Percentiles rank a stretch among this genome's conserved stretches.
Conservation (phyloP, 2,888 invertebrate species). For the Yponomeuta cagnagella region DNA sequence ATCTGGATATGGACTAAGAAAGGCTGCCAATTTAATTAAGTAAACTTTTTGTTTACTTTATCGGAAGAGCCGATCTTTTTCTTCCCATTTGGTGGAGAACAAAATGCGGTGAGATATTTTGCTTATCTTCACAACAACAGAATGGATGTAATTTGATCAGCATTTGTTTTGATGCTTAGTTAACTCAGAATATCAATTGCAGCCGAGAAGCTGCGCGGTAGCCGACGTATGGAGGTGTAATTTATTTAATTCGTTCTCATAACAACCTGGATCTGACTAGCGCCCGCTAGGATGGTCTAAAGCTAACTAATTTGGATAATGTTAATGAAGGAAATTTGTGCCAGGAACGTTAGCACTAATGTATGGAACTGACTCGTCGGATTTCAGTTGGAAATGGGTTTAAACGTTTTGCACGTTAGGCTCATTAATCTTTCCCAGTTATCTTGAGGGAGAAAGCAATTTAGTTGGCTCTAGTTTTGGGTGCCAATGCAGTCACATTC, state of each 20-base stretch:
- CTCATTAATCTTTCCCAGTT: slow-evolving; percentile 73
- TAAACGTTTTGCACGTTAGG: slow-evolving; percentile 74
- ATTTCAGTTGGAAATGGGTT: slow-evolving; percentile 72
- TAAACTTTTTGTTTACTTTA: not conserved
- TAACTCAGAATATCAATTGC: slow-evolving; percentile 17
- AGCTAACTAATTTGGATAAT: slow-evolving; percentile 72
- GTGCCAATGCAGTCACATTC: slow-evolving; percentile 15
- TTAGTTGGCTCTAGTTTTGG: slow-evolving; percentile 27
- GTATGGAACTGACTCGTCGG: slow-evolving; percentile 75
- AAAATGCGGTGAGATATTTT: not conserved
- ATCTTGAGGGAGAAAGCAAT: slow-evolving; percentile 57
- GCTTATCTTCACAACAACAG: not conserved
- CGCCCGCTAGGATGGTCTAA: slow-evolving; percentile 47
- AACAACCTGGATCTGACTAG: slow-evolving; percentile 44
- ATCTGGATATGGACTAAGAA: not conserved
- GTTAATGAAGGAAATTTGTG: slow-evolving; percentile 72
- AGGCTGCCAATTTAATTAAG: not conserved
- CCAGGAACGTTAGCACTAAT: slow-evolving; percentile 67
- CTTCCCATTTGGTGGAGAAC: not conserved
- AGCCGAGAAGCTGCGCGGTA: slow-evolving; percentile 14
- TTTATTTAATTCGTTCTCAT: slow-evolving; percentile 52
- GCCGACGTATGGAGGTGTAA: slow-evolving; percentile 35
- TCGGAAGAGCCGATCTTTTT: not conserved
- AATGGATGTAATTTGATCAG: not conserved
- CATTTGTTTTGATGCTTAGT: not conserved